Evolutionary conservation across 2,797 vertebrate species (phyloP).

Genomic region (Acrocephalus scirpaceus): DNA sequence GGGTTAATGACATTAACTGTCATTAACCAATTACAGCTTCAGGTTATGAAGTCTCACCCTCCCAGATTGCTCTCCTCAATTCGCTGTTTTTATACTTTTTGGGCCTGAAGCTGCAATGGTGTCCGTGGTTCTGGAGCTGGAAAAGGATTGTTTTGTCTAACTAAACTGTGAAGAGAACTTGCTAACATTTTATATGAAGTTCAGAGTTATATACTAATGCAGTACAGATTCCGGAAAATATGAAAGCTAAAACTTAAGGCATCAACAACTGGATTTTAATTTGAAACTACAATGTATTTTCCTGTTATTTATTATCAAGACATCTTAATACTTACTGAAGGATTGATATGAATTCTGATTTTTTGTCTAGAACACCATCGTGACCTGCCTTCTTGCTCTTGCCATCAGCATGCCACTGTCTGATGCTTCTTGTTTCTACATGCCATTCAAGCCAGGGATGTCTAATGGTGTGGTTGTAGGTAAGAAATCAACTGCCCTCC

Average conservation of each 20-base stretch:
- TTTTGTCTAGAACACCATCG: conserved; percentile 11
- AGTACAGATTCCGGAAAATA: background rate
- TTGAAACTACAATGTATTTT: background rate
- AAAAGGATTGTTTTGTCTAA: background rate
- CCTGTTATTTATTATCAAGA: background rate
- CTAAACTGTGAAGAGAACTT: background rate
- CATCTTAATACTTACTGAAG: background rate
- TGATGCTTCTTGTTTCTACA: background rate
- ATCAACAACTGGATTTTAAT: background rate
- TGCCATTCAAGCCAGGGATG: background rate
- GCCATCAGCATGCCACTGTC: background rate
- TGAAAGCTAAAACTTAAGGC: no score
- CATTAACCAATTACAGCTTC: background rate
- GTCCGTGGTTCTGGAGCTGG: background rate
- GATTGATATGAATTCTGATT: background rate
- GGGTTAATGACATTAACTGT: background rate
- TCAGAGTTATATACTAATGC: background rate
- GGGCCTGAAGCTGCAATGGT: background rate
- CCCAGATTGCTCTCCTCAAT: background rate
- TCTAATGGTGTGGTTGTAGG: background rate
- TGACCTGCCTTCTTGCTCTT: conserved; percentile 26
- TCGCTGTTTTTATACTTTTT: background rate
- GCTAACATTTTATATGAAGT: background rate
- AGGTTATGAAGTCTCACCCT: background rate
- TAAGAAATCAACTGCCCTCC: background rate